Evolutionary conservation across 2,113 vertebrate genomes (phyloP), one percentile per base, ranked within the genome.

Genomic region (Ardeotis arabs): DNA sequence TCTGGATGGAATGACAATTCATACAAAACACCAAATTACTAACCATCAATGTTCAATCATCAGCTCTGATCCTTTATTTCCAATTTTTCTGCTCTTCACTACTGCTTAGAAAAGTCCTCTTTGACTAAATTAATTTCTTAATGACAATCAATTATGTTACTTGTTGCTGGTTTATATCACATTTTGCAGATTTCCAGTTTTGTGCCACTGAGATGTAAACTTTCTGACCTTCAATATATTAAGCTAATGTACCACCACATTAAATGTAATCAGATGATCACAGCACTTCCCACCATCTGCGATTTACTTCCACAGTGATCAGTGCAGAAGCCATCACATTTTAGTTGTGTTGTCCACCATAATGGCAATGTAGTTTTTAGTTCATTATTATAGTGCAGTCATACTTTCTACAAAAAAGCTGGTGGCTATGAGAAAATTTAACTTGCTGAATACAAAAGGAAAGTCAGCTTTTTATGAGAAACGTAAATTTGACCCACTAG

Each of bases 91-190:
- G 76, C 82, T 83, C 68, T 73, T 75, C 58, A 63, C 37, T 47
- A 15, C 27, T 90, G 49, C 63, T 74, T 78, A 88, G 82, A 85
- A 89, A 93, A 95, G 62, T 64, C 84, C 52, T 92, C 84, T 93
- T 83, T 73, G 77, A 39, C 29, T 93, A 97, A 94, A 96, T 96
- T 96, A 97, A 96, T 97, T 98, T 83, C 91, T 89, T 96, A 96
- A 97, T 86, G 84, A 85, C 88, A 96, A 94, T 90, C 93, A 97
- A 35, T 97, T 96, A 87, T 44, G 31, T 64, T 74, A 94, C 63
- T 96, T 97, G 79, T 96, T 95, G 93, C 90, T 15, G 8, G 87
- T 93, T 95, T 95, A 66, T 82, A 89, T 96, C 93, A 74, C 76
- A 89, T 94, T 96, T 94, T 97, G 90, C 88, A 83, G 87, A 89